These are phyloP conservation scores for Oligia strigilis DNA, from an alignment of 2,888 invertebrate genomes.

Conservation along the genomic window DNA sequence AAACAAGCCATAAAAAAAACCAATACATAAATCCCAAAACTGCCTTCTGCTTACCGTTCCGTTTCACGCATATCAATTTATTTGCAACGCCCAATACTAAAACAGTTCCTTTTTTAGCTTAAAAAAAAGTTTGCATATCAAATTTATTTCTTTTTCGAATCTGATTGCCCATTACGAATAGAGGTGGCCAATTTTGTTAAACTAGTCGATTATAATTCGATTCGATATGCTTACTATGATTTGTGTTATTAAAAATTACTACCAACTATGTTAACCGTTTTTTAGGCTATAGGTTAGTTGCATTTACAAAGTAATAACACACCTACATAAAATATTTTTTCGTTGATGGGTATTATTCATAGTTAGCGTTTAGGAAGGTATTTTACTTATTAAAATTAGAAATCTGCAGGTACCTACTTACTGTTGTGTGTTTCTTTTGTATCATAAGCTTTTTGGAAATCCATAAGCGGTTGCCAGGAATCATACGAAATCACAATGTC, in stretches of 20 bases:
- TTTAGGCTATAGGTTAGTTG: conserved; percentile 9
- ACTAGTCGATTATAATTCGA: conserved; percentile 42
- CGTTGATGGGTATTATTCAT: conserved; percentile 11
- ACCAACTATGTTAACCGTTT: conserved; percentile 39
- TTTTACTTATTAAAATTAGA: neutral
- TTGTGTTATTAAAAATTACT: conserved; percentile 40
- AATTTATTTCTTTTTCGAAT: conserved; percentile 68
- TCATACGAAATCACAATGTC: too few relatives aligned
- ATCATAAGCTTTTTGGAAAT: neutral
- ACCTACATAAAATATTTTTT: conserved; percentile 32
- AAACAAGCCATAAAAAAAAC: neutral
- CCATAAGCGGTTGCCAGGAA: neutral
- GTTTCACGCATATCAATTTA: conserved; percentile 69
- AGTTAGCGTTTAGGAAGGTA: neutral
- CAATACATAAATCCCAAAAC: conserved; percentile 35
- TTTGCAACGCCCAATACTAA: conserved; percentile 74
- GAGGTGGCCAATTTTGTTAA: conserved; percentile 54
- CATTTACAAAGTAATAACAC: conserved; percentile 17
- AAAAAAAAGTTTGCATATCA: conserved; percentile 70
- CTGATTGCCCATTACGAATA: conserved; percentile 68
- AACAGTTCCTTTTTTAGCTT: conserved; percentile 63
- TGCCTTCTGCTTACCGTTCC: conserved; percentile 45
- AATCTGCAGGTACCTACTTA: neutral
- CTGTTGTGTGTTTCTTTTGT: neutral
- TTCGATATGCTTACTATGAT: conserved; percentile 48